Conservation (phyloP, 1,140 invertebrate species). For the Charaxes varanes region DNA sequence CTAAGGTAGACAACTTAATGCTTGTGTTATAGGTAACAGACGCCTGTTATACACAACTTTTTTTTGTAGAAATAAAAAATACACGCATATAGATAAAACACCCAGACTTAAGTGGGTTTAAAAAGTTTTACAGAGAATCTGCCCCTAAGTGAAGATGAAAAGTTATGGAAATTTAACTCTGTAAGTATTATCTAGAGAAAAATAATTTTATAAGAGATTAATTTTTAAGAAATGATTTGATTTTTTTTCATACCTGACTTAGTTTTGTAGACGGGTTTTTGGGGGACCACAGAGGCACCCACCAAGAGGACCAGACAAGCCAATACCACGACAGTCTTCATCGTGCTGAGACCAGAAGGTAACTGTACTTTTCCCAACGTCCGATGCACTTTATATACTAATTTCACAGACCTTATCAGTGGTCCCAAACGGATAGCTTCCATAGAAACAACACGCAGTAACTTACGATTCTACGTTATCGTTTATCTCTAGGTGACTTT, state of each 20-base stretch:
- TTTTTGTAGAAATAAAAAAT: no score
- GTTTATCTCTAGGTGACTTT: slow-evolving; percentile 11
- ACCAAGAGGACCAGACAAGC: slow-evolving; percentile 36
- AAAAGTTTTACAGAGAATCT: no score
- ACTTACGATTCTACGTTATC: slow-evolving; percentile 13
- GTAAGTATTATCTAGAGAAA: no score
- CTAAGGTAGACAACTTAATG: no score
- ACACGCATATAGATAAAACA: no score
- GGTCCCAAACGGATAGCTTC: slow-evolving; percentile 4
- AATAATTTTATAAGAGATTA: no score
- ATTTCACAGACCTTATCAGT: slow-evolving; percentile 17
- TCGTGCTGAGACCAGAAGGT: slow-evolving; percentile 26
- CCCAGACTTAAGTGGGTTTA: no score
- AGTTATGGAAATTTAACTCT: no score
- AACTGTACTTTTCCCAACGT: slow-evolving; percentile 33
- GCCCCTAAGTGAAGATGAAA: no score
- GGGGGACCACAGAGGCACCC: slow-evolving; percentile 24
- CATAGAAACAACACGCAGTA: slow-evolving; percentile 17
- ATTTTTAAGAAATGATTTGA: no score
- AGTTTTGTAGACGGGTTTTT: slow-evolving; percentile 23
- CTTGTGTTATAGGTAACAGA: no score
- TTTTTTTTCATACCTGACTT: slow-evolving; percentile 43
- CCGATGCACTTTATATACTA: slow-evolving; percentile 25
- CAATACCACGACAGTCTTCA: slow-evolving; percentile 53
- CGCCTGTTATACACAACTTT: no score